Base-by-base conservation (phyloP, 2,888 invertebrate species). In the Machimus rusticus region DNA sequence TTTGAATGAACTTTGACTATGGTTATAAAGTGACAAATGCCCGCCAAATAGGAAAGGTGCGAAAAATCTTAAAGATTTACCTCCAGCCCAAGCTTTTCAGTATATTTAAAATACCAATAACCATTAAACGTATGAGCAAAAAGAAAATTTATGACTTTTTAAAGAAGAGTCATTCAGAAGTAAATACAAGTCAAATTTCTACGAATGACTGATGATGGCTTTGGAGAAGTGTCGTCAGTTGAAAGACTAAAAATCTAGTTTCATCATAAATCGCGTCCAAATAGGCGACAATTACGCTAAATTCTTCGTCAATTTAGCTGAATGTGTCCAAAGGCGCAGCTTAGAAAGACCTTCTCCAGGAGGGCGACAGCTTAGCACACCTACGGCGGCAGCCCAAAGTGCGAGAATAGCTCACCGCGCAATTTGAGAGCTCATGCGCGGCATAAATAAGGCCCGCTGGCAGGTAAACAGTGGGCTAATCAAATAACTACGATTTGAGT, bases 391-490 rank as follows among this genome's bases (percentile, higher is more conserved):
- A 8, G 74, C 74, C 74, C 12, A 34, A 46, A 43, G 31, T 74
- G 85, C 31, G 74, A 34, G 34, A 46, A 85, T 66, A 85, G 28
- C 46, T n/a, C 82, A 51, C 46, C 85, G 85, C 82, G 57, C 12
- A 31, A 66, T 57, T 57, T 55, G 23, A 46, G 82, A 82, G 31
- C 19, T 12, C 74, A 23, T 55, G 86, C 76, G 37, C 86, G 77
- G 28, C 77, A 77, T 86, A 86, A 78, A 79, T 86, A 79, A 78
- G 78, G 23, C 19, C 3, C 43, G 28, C 57, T 86, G 86, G 51
- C 86, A 86, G 76, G 76, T 77, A 77, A 76, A 86, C 77, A 86
- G 86, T 76, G 86, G 86, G 55, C 86, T 57, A 78, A 77, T 78
- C 77, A 86, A 86, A 77, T 86, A 86, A 86, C 77, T 86, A 86